A percentile compares a stretch with the other conserved stretches of the same genome.
Evolutionary conservation across 2,888 invertebrate species (phyloP).

Genomic region (Emmelina monodactyla): DNA sequence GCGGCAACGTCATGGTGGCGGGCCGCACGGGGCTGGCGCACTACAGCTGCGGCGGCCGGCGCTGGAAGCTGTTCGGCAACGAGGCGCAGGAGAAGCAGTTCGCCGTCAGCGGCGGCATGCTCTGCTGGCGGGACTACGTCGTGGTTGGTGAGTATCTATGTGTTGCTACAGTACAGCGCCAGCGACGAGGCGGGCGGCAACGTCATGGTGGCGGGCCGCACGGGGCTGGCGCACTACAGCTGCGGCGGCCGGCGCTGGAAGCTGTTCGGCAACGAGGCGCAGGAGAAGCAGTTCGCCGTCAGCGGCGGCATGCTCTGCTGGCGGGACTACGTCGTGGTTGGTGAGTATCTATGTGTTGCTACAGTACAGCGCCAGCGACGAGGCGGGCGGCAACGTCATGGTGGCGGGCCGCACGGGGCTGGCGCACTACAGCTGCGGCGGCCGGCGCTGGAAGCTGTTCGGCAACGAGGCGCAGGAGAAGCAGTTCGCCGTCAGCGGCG

Average conservation of each 20-base stretch:
- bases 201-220: slow-evolving; percentile 92
- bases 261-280: slow-evolving; percentile 98
- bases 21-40: slow-evolving; percentile 95
- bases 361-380: slow-evolving; percentile 92
- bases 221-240: slow-evolving; percentile 95
- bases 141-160: slow-evolving; percentile 79
- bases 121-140: slow-evolving; percentile 94
- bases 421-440: slow-evolving; percentile 90
- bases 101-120: slow-evolving; percentile 92
- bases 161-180: slow-evolving; percentile 91
- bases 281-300: slow-evolving; percentile 97
- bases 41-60: slow-evolving; percentile 85
- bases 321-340: slow-evolving; percentile 85
- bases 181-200: slow-evolving; percentile 88
- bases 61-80: slow-evolving; percentile 99
- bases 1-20: slow-evolving; percentile 90
- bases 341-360: too few relatives aligned
- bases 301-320: slow-evolving; percentile 97
- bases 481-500: slow-evolving; percentile 96
- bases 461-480: slow-evolving; percentile 99
- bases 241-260: slow-evolving; percentile 92
- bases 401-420: slow-evolving; percentile 95
- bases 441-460: slow-evolving; percentile 95
- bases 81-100: slow-evolving; percentile 99
- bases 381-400: slow-evolving; percentile 84